phyloP scores from a whole-genome alignment of 2,113 vertebrate genomes.

The Microtus pennsylvanicus region DNA sequence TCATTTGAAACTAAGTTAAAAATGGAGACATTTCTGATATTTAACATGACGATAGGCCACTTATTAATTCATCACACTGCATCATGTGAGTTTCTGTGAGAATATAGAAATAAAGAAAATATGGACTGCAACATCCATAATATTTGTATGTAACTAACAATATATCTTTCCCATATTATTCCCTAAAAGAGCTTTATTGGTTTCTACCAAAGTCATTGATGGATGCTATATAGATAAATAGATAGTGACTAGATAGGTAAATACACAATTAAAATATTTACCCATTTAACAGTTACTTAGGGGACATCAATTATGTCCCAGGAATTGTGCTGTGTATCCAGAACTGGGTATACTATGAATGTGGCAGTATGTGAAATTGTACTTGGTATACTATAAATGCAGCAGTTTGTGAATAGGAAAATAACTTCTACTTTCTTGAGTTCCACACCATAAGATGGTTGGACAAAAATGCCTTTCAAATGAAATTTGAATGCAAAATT shows the following conservation, averaged over 20 bases:
- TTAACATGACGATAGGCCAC: neutral
- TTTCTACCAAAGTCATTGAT: constrained; percentile 4
- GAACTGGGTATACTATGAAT: neutral
- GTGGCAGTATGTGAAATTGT: neutral
- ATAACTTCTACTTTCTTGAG: neutral
- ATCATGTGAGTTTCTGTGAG: neutral
- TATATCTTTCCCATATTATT: neutral
- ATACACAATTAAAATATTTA: constrained; percentile 22
- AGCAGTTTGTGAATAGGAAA: neutral
- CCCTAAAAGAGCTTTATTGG: constrained; percentile 17
- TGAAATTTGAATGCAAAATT: neutral
- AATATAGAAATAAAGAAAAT: neutral
- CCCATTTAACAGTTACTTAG: neutral
- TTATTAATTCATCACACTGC: neutral
- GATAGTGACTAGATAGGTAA: neutral
- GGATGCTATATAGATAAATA: neutral
- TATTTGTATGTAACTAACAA: neutral
- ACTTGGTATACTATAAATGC: neutral
- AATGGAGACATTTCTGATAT: neutral
- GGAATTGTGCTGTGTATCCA: neutral
- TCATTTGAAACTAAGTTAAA: neutral
- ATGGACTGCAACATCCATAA: neutral
- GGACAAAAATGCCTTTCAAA: neutral
- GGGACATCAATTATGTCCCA: neutral
- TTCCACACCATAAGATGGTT: neutral